A percentile compares a stretch with the other conserved stretches of the same genome.
phyloP scores from a whole-genome alignment of 2,797 vertebrate species.

The Meriones psammophilus region DNA sequence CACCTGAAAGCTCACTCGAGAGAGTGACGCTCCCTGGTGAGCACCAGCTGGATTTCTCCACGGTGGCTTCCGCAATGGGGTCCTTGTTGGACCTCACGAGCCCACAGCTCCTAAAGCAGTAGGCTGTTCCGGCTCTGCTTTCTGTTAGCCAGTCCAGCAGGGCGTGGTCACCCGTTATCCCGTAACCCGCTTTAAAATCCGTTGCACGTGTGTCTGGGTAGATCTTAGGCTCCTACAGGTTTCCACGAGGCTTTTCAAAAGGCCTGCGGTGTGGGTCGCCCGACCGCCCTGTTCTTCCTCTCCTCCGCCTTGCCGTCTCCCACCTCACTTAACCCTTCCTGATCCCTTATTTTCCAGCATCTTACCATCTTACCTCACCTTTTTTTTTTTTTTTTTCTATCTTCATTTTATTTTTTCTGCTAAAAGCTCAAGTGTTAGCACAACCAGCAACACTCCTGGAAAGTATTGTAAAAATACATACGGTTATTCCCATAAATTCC shows the following conservation, averaged over 20 bases:
- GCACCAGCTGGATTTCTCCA: background rate
- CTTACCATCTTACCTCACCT: background rate
- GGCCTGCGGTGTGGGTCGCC: too few species aligned
- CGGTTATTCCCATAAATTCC: slow-evolving; percentile 58
- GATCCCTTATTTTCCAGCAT: background rate
- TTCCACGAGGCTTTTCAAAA: background rate
- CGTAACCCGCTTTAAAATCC: background rate
- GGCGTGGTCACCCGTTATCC: background rate
- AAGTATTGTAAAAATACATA: slow-evolving; percentile 57
- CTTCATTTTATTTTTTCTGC: background rate
- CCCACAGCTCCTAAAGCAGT: background rate
- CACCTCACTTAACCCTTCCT: background rate
- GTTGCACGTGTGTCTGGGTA: background rate
- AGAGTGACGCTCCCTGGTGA: background rate
- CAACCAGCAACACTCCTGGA: slow-evolving; percentile 47
- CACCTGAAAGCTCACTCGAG: background rate
- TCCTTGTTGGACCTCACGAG: background rate
- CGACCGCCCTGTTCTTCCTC: too few species aligned
- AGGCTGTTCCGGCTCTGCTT: too few species aligned
- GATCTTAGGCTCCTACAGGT: background rate
- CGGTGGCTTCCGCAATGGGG: background rate
- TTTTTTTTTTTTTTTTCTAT: background rate
- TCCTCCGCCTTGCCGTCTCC: background rate
- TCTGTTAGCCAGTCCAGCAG: background rate
- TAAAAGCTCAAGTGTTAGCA: slow-evolving; percentile 36